Conservation (phyloP, 2,888 invertebrate genomes). For the Agriopis leucophaearia region DNA sequence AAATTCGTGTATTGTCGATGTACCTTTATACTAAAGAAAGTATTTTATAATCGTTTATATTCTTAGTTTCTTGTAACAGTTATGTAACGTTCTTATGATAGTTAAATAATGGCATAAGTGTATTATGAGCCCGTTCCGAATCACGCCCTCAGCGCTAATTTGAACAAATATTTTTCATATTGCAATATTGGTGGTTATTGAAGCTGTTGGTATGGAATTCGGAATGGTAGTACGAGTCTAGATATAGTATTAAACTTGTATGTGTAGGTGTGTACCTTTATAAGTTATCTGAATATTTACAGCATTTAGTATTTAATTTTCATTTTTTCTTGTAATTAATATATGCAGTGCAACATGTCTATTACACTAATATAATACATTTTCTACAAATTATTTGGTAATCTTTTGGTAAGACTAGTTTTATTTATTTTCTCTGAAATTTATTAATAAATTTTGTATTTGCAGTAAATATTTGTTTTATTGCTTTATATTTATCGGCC, state of each 20-base stretch:
- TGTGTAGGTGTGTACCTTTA: background rate
- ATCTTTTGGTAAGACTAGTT: conserved; percentile 44
- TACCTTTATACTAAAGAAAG: conserved; percentile 62
- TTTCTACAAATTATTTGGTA: background rate
- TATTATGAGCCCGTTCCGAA: background rate
- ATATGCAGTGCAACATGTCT: background rate
- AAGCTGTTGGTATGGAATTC: background rate
- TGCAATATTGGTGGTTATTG: too few relatives aligned
- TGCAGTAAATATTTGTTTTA: conserved; percentile 26
- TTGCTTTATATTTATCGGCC: background rate
- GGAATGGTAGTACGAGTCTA: background rate
- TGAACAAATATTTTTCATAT: too few relatives aligned
- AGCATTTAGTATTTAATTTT: conserved; percentile 20
- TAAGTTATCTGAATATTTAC: conserved; percentile 7
- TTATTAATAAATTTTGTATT: conserved; percentile 61
- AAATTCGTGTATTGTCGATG: conserved; percentile 60
- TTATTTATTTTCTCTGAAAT: conserved; percentile 60
- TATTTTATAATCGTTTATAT: conserved; percentile 52
- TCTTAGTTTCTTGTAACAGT: conserved; percentile 38
- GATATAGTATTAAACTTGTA: background rate
- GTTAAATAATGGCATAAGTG: background rate
- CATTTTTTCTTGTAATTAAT: background rate
- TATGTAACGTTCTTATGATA: conserved; percentile 30
- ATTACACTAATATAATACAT: conserved; percentile 10
- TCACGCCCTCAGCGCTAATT: background rate